These are phyloP conservation scores for Rhinopomastus cyanomelas DNA, from an alignment of 2,113 vertebrate genomes.

Conservation along the genomic window DNA sequence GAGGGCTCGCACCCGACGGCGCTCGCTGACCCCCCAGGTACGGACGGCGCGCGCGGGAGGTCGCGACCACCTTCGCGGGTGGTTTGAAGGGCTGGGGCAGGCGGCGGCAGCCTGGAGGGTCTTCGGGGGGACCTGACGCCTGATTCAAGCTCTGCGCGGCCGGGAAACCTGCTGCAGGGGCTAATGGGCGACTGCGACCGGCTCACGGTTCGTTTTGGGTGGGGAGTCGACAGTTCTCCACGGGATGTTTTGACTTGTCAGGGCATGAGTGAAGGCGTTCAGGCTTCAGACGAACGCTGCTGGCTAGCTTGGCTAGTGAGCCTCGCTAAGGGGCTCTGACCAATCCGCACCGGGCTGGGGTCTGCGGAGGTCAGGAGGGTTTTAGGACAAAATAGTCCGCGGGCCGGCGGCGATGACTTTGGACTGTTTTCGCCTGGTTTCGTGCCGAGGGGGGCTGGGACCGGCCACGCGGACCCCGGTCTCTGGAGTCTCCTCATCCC, in stretches of 20 bases:
- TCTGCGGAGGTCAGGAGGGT: not conserved
- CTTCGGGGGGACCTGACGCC: not conserved
- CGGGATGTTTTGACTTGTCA: not conserved
- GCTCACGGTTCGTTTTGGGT: not conserved
- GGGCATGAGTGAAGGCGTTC: not conserved
- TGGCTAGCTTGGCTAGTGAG: not conserved
- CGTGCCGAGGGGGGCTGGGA: not conserved
- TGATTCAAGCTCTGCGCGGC: not conserved
- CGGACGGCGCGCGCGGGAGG: rapidly evolving
- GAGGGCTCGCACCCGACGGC: not conserved
- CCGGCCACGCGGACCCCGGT: not conserved
- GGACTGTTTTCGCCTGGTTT: not conserved
- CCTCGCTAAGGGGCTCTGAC: not conserved
- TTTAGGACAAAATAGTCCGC: not conserved
- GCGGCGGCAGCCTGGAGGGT: not conserved
- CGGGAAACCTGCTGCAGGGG: not conserved
- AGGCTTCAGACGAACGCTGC: not conserved
- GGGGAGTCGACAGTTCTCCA: not conserved
- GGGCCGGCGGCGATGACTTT: not conserved
- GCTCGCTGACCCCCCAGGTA: slow-evolving; percentile 22
- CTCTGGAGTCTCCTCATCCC: not conserved
- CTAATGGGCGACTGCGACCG: rapidly evolving
- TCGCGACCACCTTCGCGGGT: too few species aligned
- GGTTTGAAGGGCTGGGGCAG: not conserved
- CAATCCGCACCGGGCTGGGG: not conserved